Percentiles rank a stretch among this genome's conserved stretches.
Evolutionary conservation across 2,113 vertebrate genomes (phyloP).

Genomic region (Eulemur rufifrons): DNA sequence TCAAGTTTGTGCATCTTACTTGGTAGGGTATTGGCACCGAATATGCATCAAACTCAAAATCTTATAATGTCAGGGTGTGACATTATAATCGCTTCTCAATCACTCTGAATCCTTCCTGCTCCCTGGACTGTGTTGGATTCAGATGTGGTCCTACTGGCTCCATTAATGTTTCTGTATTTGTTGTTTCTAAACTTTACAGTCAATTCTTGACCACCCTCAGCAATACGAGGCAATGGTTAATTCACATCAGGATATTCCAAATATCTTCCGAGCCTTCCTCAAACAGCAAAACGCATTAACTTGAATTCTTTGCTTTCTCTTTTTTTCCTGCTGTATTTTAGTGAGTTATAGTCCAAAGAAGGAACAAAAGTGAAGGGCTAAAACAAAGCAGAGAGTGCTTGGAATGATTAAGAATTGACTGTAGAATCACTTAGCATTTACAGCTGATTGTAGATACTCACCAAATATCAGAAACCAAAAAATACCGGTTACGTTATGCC

Average conservation of each 20-base stretch:
- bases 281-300: background rate
- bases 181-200: conserved; percentile 3
- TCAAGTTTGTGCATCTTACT: conserved; percentile 44
- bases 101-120: conserved; percentile 23
- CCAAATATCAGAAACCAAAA: background rate
- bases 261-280: background rate
- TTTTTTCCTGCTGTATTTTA: background rate
- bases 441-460: background rate
- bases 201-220: conserved; percentile 10
- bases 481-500: background rate
- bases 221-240: background rate
- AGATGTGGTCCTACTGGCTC: conserved; percentile 43
- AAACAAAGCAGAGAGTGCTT: background rate
- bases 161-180: conserved; percentile 41
- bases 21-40: background rate
- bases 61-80: conserved; percentile 56
- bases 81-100: conserved; percentile 38
- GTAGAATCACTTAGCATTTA: background rate
- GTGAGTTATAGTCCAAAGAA: background rate
- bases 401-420: background rate
- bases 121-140: background rate
- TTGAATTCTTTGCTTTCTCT: background rate
- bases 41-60: background rate
- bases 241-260: background rate
- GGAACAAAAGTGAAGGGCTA: background rate